Conservation (phyloP, 2,113 vertebrate species). For the Eublepharis macularius region DNA sequence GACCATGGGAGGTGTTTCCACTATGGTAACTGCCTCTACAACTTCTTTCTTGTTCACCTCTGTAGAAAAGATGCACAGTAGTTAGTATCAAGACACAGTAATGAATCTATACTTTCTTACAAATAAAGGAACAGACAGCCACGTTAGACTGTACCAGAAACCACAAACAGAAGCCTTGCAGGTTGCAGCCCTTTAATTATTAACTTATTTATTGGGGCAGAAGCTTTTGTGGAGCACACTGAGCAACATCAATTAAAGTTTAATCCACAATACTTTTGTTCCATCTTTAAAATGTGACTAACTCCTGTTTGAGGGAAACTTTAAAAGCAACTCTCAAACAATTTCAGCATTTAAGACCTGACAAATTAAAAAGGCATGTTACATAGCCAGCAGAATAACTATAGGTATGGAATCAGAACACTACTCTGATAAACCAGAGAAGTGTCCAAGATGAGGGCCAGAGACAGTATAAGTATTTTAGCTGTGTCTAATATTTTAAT, state of each 20-base stretch:
- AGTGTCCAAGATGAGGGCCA: background rate
- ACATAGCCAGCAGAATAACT: background rate
- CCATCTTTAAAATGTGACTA: no score
- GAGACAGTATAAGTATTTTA: background rate
- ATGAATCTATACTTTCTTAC: rapidly evolving
- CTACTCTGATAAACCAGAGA: background rate
- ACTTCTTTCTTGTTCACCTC: constrained; percentile 99
- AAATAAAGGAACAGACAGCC: rapidly evolving
- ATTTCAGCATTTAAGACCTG: background rate
- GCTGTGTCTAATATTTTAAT: background rate
- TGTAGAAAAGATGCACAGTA: constrained; percentile 51
- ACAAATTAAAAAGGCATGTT: background rate
- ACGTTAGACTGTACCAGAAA: no score
- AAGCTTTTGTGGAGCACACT: no score
- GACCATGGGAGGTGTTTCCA: constrained; percentile 97
- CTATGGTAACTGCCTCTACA: constrained; percentile 93
- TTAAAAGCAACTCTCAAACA: background rate
- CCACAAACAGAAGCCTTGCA: no score
- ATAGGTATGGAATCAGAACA: background rate
- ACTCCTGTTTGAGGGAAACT: background rate
- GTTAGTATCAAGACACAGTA: background rate
- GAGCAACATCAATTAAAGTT: no score
- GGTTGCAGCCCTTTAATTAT: no score
- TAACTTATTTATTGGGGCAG: no score
- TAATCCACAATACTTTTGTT: no score